A percentile compares a stretch with the other conserved stretches of the same genome.
phyloP scores from a whole-genome alignment of 2,888 invertebrate genomes.

The Molanna angustata region DNA sequence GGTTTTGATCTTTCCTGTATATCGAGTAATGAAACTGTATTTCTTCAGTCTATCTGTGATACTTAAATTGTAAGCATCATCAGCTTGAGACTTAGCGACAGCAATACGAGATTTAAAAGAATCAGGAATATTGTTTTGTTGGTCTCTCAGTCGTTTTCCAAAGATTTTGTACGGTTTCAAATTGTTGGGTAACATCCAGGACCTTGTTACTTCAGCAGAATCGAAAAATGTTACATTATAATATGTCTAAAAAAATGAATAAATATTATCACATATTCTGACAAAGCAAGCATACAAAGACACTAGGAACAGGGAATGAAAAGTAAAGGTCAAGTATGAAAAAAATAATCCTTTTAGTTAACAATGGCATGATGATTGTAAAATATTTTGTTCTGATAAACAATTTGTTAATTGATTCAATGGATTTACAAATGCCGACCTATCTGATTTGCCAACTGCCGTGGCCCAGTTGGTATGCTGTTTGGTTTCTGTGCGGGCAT shows the following conservation, averaged over 20 bases:
- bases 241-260: conserved; percentile 45
- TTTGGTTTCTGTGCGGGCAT: too few relatives aligned
- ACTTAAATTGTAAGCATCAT: conserved; percentile 43
- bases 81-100: conserved; percentile 44
- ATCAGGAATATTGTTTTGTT: conserved; percentile 29
- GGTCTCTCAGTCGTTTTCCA: background rate
- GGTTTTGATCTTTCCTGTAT: conserved; percentile 43
- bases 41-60: conserved; percentile 43
- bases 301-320: too few relatives aligned
- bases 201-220: conserved; percentile 42
- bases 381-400: too few relatives aligned
- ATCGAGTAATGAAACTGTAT: conserved; percentile 50
- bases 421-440: too few relatives aligned
- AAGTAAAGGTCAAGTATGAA: too few relatives aligned
- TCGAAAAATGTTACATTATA: conserved; percentile 59
- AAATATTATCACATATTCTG: too few relatives aligned
- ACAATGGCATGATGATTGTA: too few relatives aligned
- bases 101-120: conserved; percentile 41
- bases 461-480: too few relatives aligned
- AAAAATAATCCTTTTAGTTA: too few relatives aligned
- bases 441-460: too few relatives aligned
- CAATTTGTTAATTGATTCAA: too few relatives aligned
- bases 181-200: conserved; percentile 47
- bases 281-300: too few relatives aligned
- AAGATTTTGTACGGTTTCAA: conserved; percentile 42